Base-by-base conservation (phyloP, 2,888 invertebrate species). In the Drosophila imparisetae region DNA sequence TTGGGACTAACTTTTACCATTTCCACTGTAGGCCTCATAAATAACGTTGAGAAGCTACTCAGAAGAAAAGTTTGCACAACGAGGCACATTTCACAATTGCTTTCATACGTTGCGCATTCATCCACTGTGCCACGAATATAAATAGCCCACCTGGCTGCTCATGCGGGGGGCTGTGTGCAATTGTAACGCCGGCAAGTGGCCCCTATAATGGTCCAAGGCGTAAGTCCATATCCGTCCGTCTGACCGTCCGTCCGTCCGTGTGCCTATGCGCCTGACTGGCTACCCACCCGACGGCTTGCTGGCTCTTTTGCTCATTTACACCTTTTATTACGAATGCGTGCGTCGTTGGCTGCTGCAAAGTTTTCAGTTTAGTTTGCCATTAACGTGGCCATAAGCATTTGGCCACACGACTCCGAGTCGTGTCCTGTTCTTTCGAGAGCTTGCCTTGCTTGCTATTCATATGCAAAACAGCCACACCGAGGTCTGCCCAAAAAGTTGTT, bases 241-340 rank as follows among this genome's bases (percentile, higher is more conserved):
- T 49, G 80, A 8, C 70, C 53, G 45, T 59, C 70, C 49, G 75
- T 18, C 34, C 10, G 66, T 54, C 66, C 38, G 32, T 55, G 59
- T 57, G 81, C 68, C 78, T 61, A 66, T 72, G 49, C 87, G 79
- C 67, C 74, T 79, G 74, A 68, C 68, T 86, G 83, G 59, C 81
- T 76, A 11, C 52, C 66, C 66, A 34, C 29, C 64, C n/a, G 50
- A 49, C 52, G 13, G 74, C 30, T 49, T 55, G 66, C 63, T 58
- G 76, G 88, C 71, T 83, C 82, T 86, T 84, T 83, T 86, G 86
- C 86, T 90, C 90, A 90, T 90, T 91, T 91, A 83, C 89, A 91
- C 86, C 89, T 90, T 82, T 85, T 85, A 89, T 85, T 85, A 89
- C 85, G 82, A 89, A 85, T 85, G 85, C 85, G 87, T 91, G 89